Base-by-base conservation (phyloP, 2,113 vertebrate species). In the Holacanthus passer region DNA sequence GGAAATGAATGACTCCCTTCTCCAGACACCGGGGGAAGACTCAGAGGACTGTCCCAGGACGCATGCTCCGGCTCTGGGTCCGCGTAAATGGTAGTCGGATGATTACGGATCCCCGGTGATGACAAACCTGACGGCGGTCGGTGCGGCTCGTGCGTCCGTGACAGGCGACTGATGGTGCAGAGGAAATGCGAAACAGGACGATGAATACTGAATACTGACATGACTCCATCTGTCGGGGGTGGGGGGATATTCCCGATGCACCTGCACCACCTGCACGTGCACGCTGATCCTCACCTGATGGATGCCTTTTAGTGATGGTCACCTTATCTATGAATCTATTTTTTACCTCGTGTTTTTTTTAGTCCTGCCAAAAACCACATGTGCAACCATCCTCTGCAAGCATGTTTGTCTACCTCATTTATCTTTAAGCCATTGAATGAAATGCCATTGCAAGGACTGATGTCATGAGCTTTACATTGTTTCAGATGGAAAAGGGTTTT, bases 171-270 rank as follows among this genome's bases (percentile, higher is more conserved):
- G 87, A 88, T 82, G 89, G 74, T 83, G 90, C 81, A 79, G 85
- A 82, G 87, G 41, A 63, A 77, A 90, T 63, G 52, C 52, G 53
- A 71, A 64, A 43, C 55, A 48, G 64, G 31, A 59, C 52, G 20
- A n/a, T 62, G 22, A 16, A 41, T 45, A 39, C 31, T 31, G 63
- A 52, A 81, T 17, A 73, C 67, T 16, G 45, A 59, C 72, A 62
- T 84, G 77, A 45, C 35, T 48, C n/a, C 6, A 11, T 64, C 31
- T n/a, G 48, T 39, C n/a, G 73, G 52, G 58, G 1, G 41, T n/a
- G 22, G 72, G 87, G 90, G 70, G 90, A 84, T 83, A 77, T 90
- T 88, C 72, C 66, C 72, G n/a, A 73, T 72, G 83, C 91, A 89
- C 91, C 87, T 93, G 86, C 89, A 31, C 53, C 41, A 72, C 13